These are phyloP conservation scores for Ammodytes marinus DNA, from an alignment of 2,113 vertebrate genomes.

Conservation along the genomic window DNA sequence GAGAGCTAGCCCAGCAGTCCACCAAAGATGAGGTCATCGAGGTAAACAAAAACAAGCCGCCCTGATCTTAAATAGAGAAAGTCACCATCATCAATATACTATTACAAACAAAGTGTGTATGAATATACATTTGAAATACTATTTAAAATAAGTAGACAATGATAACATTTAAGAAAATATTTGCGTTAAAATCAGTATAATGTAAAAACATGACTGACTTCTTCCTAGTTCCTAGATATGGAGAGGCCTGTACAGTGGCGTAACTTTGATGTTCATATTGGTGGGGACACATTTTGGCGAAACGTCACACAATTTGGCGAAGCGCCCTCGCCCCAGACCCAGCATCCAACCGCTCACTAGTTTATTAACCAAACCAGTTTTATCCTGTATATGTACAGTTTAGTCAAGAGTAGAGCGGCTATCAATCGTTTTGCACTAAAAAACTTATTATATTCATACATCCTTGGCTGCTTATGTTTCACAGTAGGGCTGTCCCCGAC, in stretches of 20 bases:
- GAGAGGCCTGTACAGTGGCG: neutral
- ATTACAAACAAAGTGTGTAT: neutral
- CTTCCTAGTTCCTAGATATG: neutral
- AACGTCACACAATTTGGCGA: no score
- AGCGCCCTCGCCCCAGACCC: no score
- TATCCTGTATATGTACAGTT: no score
- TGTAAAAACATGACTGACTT: neutral
- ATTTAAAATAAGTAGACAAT: neutral
- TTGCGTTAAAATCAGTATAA: neutral
- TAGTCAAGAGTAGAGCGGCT: no score
- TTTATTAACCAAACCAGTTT: no score
- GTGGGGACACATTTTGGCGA: no score
- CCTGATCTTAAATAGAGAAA: conserved; percentile 5
- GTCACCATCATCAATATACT: neutral
- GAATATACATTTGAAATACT: neutral
- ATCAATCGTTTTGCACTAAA: no score
- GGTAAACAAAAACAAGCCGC: conserved; percentile 82
- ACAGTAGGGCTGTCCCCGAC: no score
- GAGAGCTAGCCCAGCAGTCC: conserved; percentile 95
- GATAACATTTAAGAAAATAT: neutral
- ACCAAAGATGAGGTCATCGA: conserved; percentile 94
- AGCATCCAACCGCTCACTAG: no score
- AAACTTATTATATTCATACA: no score
- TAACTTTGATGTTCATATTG: no score
- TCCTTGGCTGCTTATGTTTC: no score